Evolutionary conservation across 1,140 invertebrate species (phyloP).

Genomic region (Aphaenogaster ashmeadi): DNA sequence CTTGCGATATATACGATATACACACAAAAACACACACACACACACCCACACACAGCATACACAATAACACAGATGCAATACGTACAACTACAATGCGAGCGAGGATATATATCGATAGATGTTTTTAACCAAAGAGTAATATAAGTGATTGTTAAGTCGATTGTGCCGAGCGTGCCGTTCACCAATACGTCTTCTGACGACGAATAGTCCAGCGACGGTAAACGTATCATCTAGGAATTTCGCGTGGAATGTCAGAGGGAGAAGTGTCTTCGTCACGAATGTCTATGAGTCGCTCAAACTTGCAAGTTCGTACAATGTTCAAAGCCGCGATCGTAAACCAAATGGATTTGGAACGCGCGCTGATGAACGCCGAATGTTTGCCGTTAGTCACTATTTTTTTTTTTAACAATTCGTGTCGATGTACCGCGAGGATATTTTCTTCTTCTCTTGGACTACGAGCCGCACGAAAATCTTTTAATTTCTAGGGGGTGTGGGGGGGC

Average conservation of each 20-base stretch:
- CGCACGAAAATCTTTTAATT: not conserved
- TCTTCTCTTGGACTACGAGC: not conserved
- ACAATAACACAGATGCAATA: constrained; percentile 46
- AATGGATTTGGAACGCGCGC: not conserved
- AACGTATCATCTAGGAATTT: not conserved
- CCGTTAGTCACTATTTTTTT: not conserved
- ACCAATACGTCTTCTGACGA: constrained; percentile 63
- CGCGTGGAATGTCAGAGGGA: not conserved
- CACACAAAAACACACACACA: constrained; percentile 2
- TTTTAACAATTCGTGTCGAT: constrained; percentile 16
- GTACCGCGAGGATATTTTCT: not conserved
- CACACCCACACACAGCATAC: not conserved
- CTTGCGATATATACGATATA: constrained; percentile 50
- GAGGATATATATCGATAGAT: constrained; percentile 75
- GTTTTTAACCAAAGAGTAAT: constrained; percentile 87
- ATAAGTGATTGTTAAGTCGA: constrained; percentile 76
- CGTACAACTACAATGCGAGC: constrained; percentile 47
- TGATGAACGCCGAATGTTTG: not conserved
- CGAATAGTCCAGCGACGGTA: not conserved
- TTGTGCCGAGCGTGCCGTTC: constrained; percentile 54
- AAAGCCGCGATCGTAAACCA: not conserved
- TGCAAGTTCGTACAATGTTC: constrained; percentile 44
- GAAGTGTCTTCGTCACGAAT: constrained; percentile 1
- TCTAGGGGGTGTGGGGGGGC: not conserved
- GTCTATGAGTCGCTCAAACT: constrained; percentile 69